Evolutionary conservation across 37 sponge, comb jelly and placozoan species (phyloP).

Genomic region (Amphimedon queenslandica): DNA sequence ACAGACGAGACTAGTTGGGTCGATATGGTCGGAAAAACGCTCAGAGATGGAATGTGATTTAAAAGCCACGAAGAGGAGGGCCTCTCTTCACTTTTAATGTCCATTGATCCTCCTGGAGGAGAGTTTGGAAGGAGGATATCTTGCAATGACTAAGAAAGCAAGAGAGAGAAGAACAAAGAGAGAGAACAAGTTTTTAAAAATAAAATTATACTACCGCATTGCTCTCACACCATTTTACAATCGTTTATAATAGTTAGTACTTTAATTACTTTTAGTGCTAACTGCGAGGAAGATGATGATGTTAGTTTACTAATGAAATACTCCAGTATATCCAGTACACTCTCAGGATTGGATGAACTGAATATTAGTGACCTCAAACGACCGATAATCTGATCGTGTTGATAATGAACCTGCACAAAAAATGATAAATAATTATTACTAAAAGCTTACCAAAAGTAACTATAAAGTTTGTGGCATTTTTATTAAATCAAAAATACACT

Average conservation of each 20-base stretch:
- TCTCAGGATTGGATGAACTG: slow-evolving; percentile 20
- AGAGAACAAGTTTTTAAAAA: too few relatives aligned
- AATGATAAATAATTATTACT: too few relatives aligned
- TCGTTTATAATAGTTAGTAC: too few relatives aligned
- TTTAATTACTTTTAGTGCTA: slow-evolving; percentile 58
- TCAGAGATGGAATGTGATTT: slow-evolving; percentile 15
- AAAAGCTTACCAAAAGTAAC: too few relatives aligned
- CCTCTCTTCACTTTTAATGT: too few relatives aligned
- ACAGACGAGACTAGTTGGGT: slow-evolving; percentile 27
- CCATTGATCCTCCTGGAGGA: too few relatives aligned
- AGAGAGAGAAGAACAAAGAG: too few relatives aligned
- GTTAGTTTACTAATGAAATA: slow-evolving; percentile 73
- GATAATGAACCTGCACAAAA: slow-evolving; percentile 35
- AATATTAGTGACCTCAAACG: slow-evolving; percentile 45
- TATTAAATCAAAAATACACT: not conserved
- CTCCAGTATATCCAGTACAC: slow-evolving; percentile 40
- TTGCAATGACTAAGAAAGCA: too few relatives aligned
- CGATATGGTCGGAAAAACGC: slow-evolving; percentile 46
- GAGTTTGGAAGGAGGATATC: too few relatives aligned
- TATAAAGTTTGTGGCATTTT: not conserved
- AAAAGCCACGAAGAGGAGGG: slow-evolving; percentile 51
- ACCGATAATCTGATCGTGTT: slow-evolving; percentile 51
- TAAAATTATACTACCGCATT: too few relatives aligned
- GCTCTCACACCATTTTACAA: too few relatives aligned
- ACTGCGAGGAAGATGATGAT: slow-evolving; percentile 15